Evolutionary conservation across 2,888 invertebrate genomes (phyloP), one percentile per base, ranked within the genome.

Genomic region (Pseudoips prasinana): DNA sequence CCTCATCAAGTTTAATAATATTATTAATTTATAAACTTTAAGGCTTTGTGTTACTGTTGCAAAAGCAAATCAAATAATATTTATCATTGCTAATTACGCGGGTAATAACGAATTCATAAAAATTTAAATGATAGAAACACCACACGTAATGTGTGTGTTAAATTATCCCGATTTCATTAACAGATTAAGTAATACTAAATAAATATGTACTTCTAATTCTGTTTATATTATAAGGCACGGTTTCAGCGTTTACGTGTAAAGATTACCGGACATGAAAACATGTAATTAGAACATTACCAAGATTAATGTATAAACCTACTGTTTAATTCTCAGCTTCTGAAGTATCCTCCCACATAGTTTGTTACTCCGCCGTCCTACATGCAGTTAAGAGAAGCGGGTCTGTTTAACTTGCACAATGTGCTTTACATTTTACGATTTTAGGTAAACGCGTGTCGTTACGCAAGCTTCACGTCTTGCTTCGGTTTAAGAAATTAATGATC

Each of bases 311-410:
- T 14, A 47, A 50, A 35, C 39, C 22, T 39, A 37, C 29, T 46
- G 37, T 46, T 40, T 37, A 42, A 44, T 51, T 57, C 36, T 39
- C 31, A 36, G 41, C 45, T 46, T 20, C 20, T 20, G 7, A 39
- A 43, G 35, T 38, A 39, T 34, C 40, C 38, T 34, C 40, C 52
- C 38, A 55, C 46, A 46, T 48, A 51, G 26, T 27, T 20, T 52
- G 43, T 39, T 47, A 36, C 47, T 38, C 53, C 33, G 39, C 24
- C 37, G 53, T 10, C 44, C 50, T 50, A 50, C 47, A 52, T 24
- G 19, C 33, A 24, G 34, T 25, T 28, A 28, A 25, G 26, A 33
- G 23, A 37, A 30, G 33, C 14, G 14, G 14, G 3, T 14, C 14
- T 14, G 20, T 20, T 20, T n/a, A 20, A 20, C 26, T 49, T 39